Conservation (phyloP, 1,140 invertebrate genomes). For the Nixonia krombeini region DNA sequence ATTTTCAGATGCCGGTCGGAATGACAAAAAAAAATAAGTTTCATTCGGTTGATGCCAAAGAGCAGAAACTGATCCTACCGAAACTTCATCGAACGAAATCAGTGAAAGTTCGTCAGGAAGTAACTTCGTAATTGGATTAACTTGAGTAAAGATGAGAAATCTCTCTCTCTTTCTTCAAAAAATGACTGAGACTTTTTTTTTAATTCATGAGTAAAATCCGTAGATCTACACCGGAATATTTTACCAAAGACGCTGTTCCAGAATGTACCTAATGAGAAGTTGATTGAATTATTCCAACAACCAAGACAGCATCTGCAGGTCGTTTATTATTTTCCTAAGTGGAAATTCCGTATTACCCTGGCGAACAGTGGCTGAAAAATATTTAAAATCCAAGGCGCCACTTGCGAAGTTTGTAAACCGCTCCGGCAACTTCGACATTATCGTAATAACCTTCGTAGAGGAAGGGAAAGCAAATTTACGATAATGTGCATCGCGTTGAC, state of each 20-base stretch:
- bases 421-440: not conserved
- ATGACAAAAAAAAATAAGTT: not conserved
- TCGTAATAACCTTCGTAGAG: too few relatives aligned
- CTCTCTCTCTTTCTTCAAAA: constrained; percentile 2
- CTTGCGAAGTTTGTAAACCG: too few relatives aligned
- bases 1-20: too few relatives aligned
- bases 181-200: not conserved
- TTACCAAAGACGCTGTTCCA: not conserved
- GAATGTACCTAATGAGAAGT: not conserved
- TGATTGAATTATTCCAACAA: not conserved
- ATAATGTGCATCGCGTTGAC: not conserved
- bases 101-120: constrained; percentile 5
- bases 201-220: not conserved
- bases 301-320: not conserved
- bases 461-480: not conserved
- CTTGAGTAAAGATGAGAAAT: constrained; percentile 1
- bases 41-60: not conserved
- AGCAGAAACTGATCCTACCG: not conserved
- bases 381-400: too few relatives aligned
- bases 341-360: too few relatives aligned
- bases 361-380: too few relatives aligned
- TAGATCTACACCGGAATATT: not conserved
- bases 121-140: constrained; percentile 12
- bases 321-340: not conserved
- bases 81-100: constrained; percentile 4